Evolutionary conservation across 2,113 vertebrate species (phyloP).

Genomic region (Syngnathus floridae): DNA sequence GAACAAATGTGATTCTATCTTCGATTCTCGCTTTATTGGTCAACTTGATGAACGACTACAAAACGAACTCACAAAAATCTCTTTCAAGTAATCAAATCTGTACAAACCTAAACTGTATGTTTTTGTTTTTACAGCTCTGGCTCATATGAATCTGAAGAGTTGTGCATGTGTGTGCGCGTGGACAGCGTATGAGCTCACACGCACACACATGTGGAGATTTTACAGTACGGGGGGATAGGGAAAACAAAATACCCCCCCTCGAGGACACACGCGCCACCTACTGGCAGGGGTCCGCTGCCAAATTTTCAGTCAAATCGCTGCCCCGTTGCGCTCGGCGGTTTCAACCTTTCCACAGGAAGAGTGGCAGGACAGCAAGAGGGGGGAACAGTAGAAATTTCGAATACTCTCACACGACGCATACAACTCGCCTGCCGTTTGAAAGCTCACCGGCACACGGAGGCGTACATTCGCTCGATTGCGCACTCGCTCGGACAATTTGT

Average conservation of each 20-base stretch:
- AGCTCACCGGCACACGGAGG: conserved; percentile 48
- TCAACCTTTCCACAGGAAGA: conserved; percentile 48
- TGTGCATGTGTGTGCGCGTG: conserved; percentile 35
- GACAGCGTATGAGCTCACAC: conserved; percentile 20
- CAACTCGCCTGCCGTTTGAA: conserved; percentile 58
- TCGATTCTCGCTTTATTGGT: conserved; percentile 76
- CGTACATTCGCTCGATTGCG: conserved; percentile 32
- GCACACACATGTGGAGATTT: conserved; percentile 57
- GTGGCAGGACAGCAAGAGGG: conserved; percentile 39
- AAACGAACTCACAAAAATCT: conserved; percentile 71
- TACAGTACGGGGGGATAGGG: conserved; percentile 60
- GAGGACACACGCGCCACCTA: conserved; percentile 46
- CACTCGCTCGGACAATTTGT: conserved; percentile 59
- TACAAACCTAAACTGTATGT: conserved; percentile 71
- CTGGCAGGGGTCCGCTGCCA: neutral
- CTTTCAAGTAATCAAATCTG: conserved; percentile 76
- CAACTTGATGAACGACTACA: conserved; percentile 76
- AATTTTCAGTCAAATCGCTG: conserved; percentile 56
- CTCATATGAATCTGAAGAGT: conserved; percentile 65
- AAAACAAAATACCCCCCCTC: conserved; percentile 44
- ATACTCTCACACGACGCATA: conserved; percentile 59
- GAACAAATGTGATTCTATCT: conserved; percentile 16
- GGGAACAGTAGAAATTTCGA: conserved; percentile 58
- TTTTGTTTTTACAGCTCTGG: conserved; percentile 62
- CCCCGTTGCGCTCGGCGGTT: conserved; percentile 54